Evolutionary conservation across 2,797 vertebrate genomes (phyloP).

Genomic region (Catostomus latipinnis): DNA sequence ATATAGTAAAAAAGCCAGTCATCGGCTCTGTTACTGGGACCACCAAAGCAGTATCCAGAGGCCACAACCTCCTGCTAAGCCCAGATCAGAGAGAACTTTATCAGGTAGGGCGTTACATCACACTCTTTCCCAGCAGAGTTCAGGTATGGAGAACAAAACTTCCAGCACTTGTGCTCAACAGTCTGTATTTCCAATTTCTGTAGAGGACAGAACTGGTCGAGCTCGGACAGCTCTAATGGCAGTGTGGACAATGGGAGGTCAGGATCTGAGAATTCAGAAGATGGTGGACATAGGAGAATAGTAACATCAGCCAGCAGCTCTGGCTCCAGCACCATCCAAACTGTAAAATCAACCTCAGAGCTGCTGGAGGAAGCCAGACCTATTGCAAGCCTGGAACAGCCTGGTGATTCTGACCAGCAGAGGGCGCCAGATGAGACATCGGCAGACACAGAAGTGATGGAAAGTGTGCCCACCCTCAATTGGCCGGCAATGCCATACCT

Average conservation of each 20-base stretch:
- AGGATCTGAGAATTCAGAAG: constrained; percentile 38
- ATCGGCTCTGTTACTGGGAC: constrained; percentile 72
- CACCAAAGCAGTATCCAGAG: constrained; percentile 63
- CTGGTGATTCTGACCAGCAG: constrained; percentile 33
- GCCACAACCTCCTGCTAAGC: constrained; percentile 46
- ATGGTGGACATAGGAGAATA: constrained; percentile 26
- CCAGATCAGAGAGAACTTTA: constrained; percentile 47
- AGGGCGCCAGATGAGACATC: constrained; percentile 48
- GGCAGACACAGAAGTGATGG: constrained; percentile 47
- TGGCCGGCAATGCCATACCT: too few species aligned
- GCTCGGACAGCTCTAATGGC: constrained; percentile 37
- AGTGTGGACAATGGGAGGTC: constrained; percentile 22
- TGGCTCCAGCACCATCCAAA: constrained; percentile 25
- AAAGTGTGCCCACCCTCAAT: constrained; percentile 48
- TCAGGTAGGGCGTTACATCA: constrained; percentile 20
- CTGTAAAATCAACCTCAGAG: constrained; percentile 61
- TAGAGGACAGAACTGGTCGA: constrained; percentile 5
- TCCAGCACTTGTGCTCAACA: background rate
- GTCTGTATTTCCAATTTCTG: background rate
- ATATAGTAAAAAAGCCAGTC: constrained; percentile 59
- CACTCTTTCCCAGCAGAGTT: constrained; percentile 33
- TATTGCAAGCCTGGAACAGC: constrained; percentile 51
- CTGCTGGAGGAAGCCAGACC: constrained; percentile 55
- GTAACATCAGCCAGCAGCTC: constrained; percentile 34
- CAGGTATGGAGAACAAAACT: constrained; percentile 29